These are phyloP conservation scores for Drosophila falleni DNA, from an alignment of 2,888 invertebrate species.

Conservation along the genomic window DNA sequence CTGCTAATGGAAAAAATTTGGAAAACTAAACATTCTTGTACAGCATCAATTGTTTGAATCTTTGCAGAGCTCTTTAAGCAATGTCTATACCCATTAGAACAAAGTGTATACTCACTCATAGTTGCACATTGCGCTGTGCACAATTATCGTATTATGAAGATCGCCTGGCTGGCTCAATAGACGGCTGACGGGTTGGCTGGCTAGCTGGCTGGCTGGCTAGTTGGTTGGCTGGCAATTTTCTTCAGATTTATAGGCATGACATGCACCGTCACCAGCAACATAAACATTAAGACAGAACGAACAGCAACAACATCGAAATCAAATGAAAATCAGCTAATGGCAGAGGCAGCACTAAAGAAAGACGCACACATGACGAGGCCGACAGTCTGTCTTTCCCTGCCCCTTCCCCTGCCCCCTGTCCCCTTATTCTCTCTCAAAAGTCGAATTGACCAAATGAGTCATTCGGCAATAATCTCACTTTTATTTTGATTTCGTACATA, in stretches of 20 bases:
- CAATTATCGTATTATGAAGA: conserved; percentile 61
- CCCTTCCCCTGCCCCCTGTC: conserved; percentile 12
- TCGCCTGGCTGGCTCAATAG: conserved; percentile 14
- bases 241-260: conserved; percentile 73
- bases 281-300: conserved; percentile 19
- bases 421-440: neutral
- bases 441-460: conserved; percentile 60
- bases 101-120: conserved; percentile 22
- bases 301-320: conserved; percentile 14
- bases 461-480: conserved; percentile 78
- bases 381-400: conserved; percentile 24
- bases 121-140: conserved; percentile 68
- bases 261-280: conserved; percentile 73
- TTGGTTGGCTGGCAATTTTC: conserved; percentile 66
- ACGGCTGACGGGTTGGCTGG: conserved; percentile 12
- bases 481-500: conserved; percentile 76
- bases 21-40: no score
- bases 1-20: no score
- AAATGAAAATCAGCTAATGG: conserved; percentile 49
- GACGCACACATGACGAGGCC: conserved; percentile 59
- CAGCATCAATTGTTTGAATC: no score
- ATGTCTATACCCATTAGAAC: neutral
- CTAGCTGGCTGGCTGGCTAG: conserved; percentile 22
- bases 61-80: neutral
- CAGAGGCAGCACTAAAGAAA: conserved; percentile 32